These are phyloP conservation scores for Smittia aterrima DNA, from an alignment of 2,888 invertebrate species.

Conservation along the genomic window DNA sequence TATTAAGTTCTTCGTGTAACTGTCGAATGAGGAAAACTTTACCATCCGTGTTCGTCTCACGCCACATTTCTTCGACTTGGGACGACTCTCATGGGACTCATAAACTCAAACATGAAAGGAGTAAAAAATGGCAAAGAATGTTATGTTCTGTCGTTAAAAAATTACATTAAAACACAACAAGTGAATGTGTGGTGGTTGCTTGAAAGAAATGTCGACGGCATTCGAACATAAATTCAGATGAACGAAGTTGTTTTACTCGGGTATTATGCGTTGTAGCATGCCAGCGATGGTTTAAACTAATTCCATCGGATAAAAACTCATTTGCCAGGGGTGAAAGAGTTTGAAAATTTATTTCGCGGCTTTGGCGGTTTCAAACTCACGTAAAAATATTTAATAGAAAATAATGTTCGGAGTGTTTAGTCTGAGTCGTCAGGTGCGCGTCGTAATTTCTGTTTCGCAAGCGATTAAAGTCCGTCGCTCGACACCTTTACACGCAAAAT, in stretches of 20 bases:
- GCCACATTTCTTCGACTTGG: background rate
- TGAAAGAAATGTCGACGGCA: background rate
- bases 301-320: conserved; percentile 7
- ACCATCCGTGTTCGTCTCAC: background rate
- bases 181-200: background rate
- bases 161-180: conserved; percentile 40
- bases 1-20: background rate
- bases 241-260: conserved; percentile 17
- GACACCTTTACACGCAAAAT: conserved; percentile 40
- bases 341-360: background rate
- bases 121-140: background rate
- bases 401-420: background rate
- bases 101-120: conserved; percentile 26
- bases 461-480: conserved; percentile 32
- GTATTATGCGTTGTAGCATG: conserved; percentile 27
- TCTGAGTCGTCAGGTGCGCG: conserved; percentile 36
- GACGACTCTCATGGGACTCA: conserved; percentile 25
- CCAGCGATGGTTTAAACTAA: background rate
- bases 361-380: background rate
- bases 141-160: conserved; percentile 33
- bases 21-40: background rate
- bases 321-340: background rate
- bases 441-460: conserved; percentile 35
- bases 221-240: conserved; percentile 32
- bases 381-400: background rate